Evolutionary conservation across 35 echinoderm and acorn worm genomes (phyloP).

Genomic region (Heliocidaris erythrogramma): DNA sequence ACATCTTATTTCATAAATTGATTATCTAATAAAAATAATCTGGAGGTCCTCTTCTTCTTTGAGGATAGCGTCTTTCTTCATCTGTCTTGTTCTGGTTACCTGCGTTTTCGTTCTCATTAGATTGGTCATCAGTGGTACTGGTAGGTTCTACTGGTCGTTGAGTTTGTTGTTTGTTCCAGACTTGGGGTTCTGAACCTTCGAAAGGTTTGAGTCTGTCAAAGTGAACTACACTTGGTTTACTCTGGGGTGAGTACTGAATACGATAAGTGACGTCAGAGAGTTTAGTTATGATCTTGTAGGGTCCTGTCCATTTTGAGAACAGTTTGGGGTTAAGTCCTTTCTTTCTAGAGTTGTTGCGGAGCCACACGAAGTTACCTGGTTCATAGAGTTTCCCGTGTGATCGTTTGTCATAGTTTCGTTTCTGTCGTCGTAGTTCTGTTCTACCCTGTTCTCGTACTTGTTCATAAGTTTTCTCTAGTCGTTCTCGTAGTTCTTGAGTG

Average conservation of each 20-base stretch:
- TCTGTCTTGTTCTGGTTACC: neutral
- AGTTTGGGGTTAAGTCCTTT: constrained; percentile 56
- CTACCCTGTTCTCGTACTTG: neutral
- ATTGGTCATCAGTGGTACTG: neutral
- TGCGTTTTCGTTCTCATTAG: neutral
- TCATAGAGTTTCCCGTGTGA: neutral
- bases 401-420: constrained; percentile 23
- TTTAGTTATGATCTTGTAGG: constrained; percentile 28
- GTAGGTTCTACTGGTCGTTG: too few relatives aligned
- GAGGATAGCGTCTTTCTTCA: neutral
- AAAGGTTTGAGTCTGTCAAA: constrained; percentile 41
- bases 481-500: neutral
- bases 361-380: constrained; percentile 45
- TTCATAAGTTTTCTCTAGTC: neutral
- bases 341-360: constrained; percentile 40
- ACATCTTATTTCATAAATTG: too few relatives aligned
- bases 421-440: neutral
- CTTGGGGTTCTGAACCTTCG: neutral
- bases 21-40: neutral
- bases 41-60: neutral
- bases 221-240: constrained; percentile 52
- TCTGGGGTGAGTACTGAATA: constrained; percentile 6
- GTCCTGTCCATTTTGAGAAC: constrained; percentile 42
- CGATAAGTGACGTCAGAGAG: constrained; percentile 49
- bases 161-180: neutral